A percentile compares a stretch with the other conserved stretches of the same genome.
Evolutionary conservation across 2,888 invertebrate species (phyloP).

Genomic region (Eurois occulta): DNA sequence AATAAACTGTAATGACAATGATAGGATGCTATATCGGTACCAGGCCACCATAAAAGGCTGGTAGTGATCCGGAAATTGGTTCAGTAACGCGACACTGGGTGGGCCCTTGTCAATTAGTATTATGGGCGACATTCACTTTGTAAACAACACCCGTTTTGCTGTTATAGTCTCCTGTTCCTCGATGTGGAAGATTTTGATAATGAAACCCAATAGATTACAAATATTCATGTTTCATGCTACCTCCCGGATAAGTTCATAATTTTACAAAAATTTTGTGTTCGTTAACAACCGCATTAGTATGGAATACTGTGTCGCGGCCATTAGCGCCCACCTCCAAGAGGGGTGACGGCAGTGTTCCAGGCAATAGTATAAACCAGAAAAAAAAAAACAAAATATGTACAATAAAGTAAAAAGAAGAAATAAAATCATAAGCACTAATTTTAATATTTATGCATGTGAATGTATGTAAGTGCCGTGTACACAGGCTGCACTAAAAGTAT

Average conservation of each 20-base stretch:
- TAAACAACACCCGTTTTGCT: conserved; percentile 45
- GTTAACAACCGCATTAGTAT: too few species aligned
- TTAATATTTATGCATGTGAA: too few species aligned
- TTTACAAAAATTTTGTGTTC: too few species aligned
- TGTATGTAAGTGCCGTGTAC: too few species aligned
- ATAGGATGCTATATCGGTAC: conserved; percentile 21
- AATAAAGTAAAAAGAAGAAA: too few species aligned
- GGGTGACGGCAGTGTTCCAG: too few species aligned
- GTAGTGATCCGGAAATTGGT: conserved; percentile 54
- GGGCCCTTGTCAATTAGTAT: conserved; percentile 62
- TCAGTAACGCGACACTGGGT: conserved; percentile 56
- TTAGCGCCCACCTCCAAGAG: too few species aligned
- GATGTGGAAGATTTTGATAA: not conserved
- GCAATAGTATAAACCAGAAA: too few species aligned
- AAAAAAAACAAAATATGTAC: too few species aligned
- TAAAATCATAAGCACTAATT: too few species aligned
- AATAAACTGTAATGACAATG: conserved; percentile 10
- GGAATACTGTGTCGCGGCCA: too few species aligned
- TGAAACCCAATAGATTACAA: not conserved
- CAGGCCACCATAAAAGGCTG: conserved; percentile 44
- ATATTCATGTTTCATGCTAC: not conserved
- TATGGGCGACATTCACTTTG: conserved; percentile 53
- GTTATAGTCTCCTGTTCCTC: conserved; percentile 65
- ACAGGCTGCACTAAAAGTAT: too few species aligned
- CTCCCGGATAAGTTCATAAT: not conserved